Base-by-base conservation (phyloP, 1,140 invertebrate species). In the Octopus sinensis region DNA sequence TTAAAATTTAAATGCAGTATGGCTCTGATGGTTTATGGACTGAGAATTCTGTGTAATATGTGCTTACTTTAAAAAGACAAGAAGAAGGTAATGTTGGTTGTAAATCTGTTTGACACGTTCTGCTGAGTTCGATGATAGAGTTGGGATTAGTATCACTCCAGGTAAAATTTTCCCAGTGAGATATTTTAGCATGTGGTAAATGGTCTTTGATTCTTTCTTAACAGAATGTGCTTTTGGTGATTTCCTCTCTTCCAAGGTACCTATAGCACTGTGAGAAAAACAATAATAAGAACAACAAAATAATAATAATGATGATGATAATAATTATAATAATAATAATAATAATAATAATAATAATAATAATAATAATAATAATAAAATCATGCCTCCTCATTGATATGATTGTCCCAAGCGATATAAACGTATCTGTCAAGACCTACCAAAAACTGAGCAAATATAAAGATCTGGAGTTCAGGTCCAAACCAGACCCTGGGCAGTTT, bases 141-240 rank as follows among this genome's bases (percentile, higher is more conserved):
- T 84, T 13, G 86, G 84, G 83, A 88, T 89, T 68, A 88, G 76
- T 7, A 89, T 89, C 62, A 91, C 90, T 4, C 90, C 90, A 4
- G 90, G 90, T 6, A 91, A 84, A 4, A 86, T 79, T 13, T 86
- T 80, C 10, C 90, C 90, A 85, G 85, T 84, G 75, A 91, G 86
- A 79, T 90, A 86, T 54, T 79, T 84, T 7, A 91, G 88, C 90
- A 91, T 90, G 82, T 91, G 90, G 82, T 91, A 91, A 17, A 91
- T 88, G 4, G 90, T 90, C 83, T 88, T 90, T 73, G 86, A 82
- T 13, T 89, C 86, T 76, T 89, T 90, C 82, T 88, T 87, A 62
- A 86, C 53, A 78, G 5, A n/a, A 6, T 71, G 7, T 7, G 68
- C 13, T 17, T 23, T 7, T 1, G 17, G 68, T 7, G 13, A 6